A percentile compares a stretch with the other conserved stretches of the same genome.
These are phyloP conservation scores for Oceanodroma tethys DNA, from an alignment of 2,113 vertebrate species.

Conservation along the genomic window DNA sequence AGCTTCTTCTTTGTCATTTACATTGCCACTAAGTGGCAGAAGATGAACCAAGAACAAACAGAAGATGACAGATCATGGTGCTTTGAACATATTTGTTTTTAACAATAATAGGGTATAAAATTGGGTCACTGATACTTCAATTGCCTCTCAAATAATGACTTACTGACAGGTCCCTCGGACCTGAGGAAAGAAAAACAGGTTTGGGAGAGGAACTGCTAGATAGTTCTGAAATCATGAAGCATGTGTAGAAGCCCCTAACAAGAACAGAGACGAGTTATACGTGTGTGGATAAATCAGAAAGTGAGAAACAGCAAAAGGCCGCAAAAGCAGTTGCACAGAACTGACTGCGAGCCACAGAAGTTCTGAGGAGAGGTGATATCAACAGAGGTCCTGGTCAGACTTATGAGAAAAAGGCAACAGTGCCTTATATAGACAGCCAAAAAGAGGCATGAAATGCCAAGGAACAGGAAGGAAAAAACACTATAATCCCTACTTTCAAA, in stretches of 20 bases:
- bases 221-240: background rate
- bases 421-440: background rate
- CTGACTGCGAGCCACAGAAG: background rate
- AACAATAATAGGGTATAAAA: background rate
- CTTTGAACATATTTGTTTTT: background rate
- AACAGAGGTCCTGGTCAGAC: background rate
- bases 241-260: background rate
- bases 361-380: background rate
- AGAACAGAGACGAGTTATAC: background rate
- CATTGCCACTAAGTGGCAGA: background rate
- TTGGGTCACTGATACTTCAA: background rate
- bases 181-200: background rate
- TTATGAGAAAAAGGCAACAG: background rate
- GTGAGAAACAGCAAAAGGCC: background rate
- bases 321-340: background rate
- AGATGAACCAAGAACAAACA: background rate
- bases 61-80: background rate
- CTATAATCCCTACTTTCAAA: background rate
- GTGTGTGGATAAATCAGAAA: background rate
- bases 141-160: background rate
- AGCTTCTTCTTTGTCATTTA: background rate
- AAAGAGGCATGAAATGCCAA: background rate
- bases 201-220: background rate
- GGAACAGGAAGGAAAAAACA: background rate
- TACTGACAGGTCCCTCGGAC: background rate